These are phyloP conservation scores for Brachynemurus nebulosus DNA, from an alignment of 2,888 invertebrate genomes.

Conservation along the genomic window DNA sequence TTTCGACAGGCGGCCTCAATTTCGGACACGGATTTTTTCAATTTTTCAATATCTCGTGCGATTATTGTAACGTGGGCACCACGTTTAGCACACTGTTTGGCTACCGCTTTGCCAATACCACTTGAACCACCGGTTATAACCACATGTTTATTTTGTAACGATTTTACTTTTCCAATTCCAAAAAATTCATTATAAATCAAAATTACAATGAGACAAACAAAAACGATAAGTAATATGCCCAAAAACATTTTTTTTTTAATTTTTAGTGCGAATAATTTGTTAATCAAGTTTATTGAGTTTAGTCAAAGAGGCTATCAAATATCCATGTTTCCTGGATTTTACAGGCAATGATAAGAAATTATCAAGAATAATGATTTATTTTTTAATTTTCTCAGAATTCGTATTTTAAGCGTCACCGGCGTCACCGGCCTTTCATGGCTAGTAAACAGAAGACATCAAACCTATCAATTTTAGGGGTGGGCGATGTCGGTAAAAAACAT, in stretches of 20 bases:
- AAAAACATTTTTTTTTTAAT: conserved; percentile 1
- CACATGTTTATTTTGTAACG: conserved; percentile 41
- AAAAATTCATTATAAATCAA: conserved; percentile 3
- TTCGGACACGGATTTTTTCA: conserved; percentile 48
- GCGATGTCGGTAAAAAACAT: too few species aligned
- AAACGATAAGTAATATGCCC: neutral
- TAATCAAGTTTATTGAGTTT: too few species aligned
- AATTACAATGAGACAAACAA: neutral
- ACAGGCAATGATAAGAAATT: too few species aligned
- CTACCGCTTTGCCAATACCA: conserved; percentile 83
- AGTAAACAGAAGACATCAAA: too few species aligned
- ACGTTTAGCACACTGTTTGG: conserved; percentile 55
- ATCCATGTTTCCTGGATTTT: too few species aligned
- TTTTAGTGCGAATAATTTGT: too few species aligned
- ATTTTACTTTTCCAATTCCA: conserved; percentile 26
- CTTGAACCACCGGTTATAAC: conserved; percentile 88
- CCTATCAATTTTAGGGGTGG: too few species aligned
- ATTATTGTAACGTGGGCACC: conserved; percentile 87
- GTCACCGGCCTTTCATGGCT: too few species aligned
- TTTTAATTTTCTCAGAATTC: too few species aligned
- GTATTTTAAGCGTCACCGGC: too few species aligned
- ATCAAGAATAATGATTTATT: too few species aligned
- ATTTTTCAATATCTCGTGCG: conserved; percentile 61
- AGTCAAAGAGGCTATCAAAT: too few species aligned
- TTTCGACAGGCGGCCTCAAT: conserved; percentile 35